Evolutionary conservation across 2,888 invertebrate genomes (phyloP).

Genomic region (Coenonympha arcania): DNA sequence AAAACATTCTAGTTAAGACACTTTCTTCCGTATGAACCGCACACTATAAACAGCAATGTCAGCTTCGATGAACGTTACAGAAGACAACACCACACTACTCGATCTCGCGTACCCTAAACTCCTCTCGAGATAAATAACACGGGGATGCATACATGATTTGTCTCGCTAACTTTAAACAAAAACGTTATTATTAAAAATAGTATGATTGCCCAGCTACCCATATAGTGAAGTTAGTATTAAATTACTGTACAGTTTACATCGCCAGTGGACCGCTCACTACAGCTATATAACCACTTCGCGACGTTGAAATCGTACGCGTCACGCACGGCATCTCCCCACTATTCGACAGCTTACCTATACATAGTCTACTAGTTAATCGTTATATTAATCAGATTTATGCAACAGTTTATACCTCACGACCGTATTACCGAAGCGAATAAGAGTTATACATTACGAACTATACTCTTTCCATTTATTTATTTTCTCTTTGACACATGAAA

Average conservation of each 20-base stretch:
- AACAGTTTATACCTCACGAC: slow-evolving; percentile 60
- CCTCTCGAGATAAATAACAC: slow-evolving; percentile 44
- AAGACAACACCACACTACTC: slow-evolving; percentile 40
- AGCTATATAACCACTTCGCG: slow-evolving; percentile 51
- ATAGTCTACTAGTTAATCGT: slow-evolving; percentile 58
- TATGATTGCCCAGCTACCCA: slow-evolving; percentile 73
- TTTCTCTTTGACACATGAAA: too few species aligned
- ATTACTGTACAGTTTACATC: slow-evolving; percentile 64
- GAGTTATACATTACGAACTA: slow-evolving; percentile 45
- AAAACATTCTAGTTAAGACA: slow-evolving; percentile 29
- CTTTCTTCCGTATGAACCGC: slow-evolving; percentile 30
- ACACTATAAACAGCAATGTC: slow-evolving; percentile 28
- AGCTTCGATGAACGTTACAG: slow-evolving; percentile 26
- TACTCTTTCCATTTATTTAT: too few species aligned
- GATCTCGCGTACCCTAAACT: slow-evolving; percentile 42
- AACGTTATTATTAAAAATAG: slow-evolving; percentile 65
- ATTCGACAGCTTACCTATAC: slow-evolving; percentile 50
- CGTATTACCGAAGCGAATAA: slow-evolving; percentile 64
- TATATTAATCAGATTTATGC: slow-evolving; percentile 71
- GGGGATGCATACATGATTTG: slow-evolving; percentile 56
- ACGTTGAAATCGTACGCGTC: slow-evolving; percentile 5
- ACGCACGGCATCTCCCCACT: slow-evolving; percentile 39
- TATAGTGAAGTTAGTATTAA: slow-evolving; percentile 69
- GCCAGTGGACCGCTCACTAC: slow-evolving; percentile 59
- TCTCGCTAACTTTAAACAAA: slow-evolving; percentile 46